Base-by-base conservation (phyloP, 2,797 vertebrate species). In the Phataginus tetradactyla region DNA sequence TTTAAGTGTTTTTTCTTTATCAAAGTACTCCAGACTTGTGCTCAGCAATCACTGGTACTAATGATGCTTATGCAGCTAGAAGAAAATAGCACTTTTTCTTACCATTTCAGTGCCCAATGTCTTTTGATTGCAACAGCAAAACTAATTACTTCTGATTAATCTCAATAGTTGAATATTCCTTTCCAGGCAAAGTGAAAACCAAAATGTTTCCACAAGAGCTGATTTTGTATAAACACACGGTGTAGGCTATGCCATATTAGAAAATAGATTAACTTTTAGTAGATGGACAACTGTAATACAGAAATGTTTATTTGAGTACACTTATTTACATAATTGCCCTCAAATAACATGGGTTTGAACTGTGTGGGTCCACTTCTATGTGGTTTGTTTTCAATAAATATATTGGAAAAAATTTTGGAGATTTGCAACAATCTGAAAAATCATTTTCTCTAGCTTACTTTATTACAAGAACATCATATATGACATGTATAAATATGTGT, bases 81-180 rank as follows among this genome's bases (percentile, higher is more conserved):
- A 93, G 79, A 96, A 96, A 96, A 95, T 72, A 86, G 89, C 13
- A 63, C 57, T 92, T 93, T 92, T 94, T 85, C 66, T 91, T 90
- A 75, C 49, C 66, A 77, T 91, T 94, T 96, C 94, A 79, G 61
- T 57, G n/a, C 45, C 85, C 92, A 88, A 18, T 96, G 79, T 77
- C 12, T 75, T 64, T 69, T 80, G 96, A 98, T 97, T 97, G 92
- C 90, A 97, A 96, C 66, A 93, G 95, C 75, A 96, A 97, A 94
- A 32, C 95, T 95, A 97, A 97, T 98, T 97, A 84, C 53, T 97
- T 83, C 89, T 96, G 95, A 95, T 96, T 95, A 96, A 95, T 97
- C 69, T 97, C 97, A 98, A 97, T 95, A 97, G 72, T 81, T 96
- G 97, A 97, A 94, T 90, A 96, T 90, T 83, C 97, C 86, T 96